These are phyloP conservation scores for Haliclona indistincta DNA, from an alignment of 37 sponge, comb jelly and placozoan genomes.

Conservation along the genomic window DNA sequence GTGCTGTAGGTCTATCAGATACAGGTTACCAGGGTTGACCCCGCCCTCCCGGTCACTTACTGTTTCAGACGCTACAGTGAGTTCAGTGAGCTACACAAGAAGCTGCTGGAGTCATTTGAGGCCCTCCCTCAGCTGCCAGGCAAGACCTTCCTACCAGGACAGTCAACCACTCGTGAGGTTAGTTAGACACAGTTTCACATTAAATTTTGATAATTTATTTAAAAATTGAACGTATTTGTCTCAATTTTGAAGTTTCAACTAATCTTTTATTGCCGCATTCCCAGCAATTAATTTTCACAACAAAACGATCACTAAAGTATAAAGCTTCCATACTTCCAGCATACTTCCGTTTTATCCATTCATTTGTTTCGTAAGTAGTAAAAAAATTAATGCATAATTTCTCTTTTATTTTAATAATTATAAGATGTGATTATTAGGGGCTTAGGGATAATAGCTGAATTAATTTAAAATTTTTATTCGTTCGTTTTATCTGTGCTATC, in stretches of 20 bases:
- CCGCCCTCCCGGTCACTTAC: neutral
- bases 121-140: conserved; percentile 68
- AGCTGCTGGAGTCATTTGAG: conserved; percentile 59
- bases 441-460: no score
- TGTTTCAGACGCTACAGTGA: conserved; percentile 85
- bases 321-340: no score
- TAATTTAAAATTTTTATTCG: no score
- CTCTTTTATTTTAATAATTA: no score
- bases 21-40: conserved; percentile 34
- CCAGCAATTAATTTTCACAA: no score
- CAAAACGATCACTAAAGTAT: no score
- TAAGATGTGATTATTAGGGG: neutral
- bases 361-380: no score
- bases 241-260: neutral
- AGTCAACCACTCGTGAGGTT: conserved; percentile 14
- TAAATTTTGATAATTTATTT: conserved; percentile 18
- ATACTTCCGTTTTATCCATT: no score
- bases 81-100: conserved; percentile 80
- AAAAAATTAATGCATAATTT: no score
- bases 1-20: conserved; percentile 60
- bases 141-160: conserved; percentile 55
- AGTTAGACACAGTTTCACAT: conserved; percentile 6
- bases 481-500: no score
- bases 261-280: no score
- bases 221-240: neutral